These are phyloP conservation scores for Mellivora capensis DNA, from an alignment of 2,113 vertebrate species.

Conservation along the genomic window DNA sequence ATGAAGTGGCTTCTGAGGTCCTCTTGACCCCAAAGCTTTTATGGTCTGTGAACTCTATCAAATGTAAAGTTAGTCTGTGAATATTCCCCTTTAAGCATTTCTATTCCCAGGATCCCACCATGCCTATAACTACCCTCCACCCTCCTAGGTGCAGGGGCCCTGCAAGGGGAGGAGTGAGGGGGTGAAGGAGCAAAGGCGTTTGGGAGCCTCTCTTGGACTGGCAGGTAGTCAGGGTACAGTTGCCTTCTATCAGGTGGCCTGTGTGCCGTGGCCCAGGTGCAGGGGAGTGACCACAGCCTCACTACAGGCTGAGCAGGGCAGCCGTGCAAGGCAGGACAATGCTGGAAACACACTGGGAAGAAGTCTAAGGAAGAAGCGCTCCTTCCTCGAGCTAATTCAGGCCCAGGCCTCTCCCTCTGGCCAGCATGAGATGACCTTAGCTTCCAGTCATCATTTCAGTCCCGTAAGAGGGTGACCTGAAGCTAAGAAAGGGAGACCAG, in stretches of 20 bases:
- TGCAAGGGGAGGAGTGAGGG: no score
- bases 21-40: slow-evolving; percentile 51
- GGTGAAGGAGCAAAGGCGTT: no score
- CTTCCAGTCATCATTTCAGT: no score
- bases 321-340: background rate
- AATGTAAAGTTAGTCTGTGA: slow-evolving; percentile 30
- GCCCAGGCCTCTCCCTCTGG: background rate
- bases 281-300: background rate
- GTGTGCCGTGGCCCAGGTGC: background rate
- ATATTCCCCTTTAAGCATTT: background rate
- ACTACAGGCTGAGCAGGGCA: rapidly evolving
- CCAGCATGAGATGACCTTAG: no score
- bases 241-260: background rate
- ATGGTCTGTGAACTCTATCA: slow-evolving; percentile 33
- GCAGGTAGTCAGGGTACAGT: background rate
- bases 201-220: background rate
- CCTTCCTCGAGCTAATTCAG: background rate
- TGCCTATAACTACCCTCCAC: background rate
- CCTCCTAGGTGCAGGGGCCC: background rate
- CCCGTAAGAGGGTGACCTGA: no score
- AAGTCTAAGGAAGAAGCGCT: background rate
- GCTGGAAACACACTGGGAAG: background rate
- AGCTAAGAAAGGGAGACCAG: background rate
- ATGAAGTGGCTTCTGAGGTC: background rate
- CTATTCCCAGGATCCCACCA: background rate